Evolutionary conservation across 2,888 invertebrate genomes (phyloP).

Genomic region (Augiades crinisus): DNA sequence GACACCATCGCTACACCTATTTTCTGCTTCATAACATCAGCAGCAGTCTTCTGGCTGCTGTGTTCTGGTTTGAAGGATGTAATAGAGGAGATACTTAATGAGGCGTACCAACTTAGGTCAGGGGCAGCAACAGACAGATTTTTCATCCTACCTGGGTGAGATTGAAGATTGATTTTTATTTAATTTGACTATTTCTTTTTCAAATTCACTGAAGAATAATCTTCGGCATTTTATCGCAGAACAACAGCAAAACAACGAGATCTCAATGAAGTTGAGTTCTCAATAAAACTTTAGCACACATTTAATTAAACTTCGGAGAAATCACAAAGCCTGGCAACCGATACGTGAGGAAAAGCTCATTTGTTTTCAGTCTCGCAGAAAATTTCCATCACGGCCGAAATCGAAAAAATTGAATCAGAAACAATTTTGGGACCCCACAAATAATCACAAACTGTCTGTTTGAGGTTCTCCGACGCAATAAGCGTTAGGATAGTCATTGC

Average conservation of each 20-base stretch:
- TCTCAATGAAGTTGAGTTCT: not conserved
- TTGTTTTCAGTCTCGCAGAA: conserved; percentile 12
- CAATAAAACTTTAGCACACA: not conserved
- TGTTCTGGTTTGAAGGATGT: too few relatives aligned
- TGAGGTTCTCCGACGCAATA: not conserved
- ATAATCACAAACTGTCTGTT: not conserved
- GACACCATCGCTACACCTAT: too few relatives aligned
- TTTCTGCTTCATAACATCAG: too few relatives aligned
- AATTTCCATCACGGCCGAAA: conserved; percentile 10
- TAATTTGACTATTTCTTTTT: too few relatives aligned
- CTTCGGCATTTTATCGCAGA: too few relatives aligned
- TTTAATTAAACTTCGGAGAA: conserved; percentile 20
- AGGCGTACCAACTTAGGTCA: too few relatives aligned
- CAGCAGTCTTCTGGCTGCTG: too few relatives aligned
- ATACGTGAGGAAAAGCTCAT: conserved; percentile 3
- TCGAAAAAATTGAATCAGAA: conserved; percentile 22
- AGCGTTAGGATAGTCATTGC: not conserved
- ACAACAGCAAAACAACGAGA: not conserved
- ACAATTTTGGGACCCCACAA: conserved; percentile 7
- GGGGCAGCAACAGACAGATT: too few relatives aligned
- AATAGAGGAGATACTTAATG: too few relatives aligned
- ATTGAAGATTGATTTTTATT: too few relatives aligned
- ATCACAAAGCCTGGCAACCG: not conserved
- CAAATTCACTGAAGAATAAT: too few relatives aligned
- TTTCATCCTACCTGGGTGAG: too few relatives aligned